Evolutionary conservation across 1,140 invertebrate species (phyloP), one percentile per base, ranked within the genome.

Genomic region (Xylocopa sonorina): DNA sequence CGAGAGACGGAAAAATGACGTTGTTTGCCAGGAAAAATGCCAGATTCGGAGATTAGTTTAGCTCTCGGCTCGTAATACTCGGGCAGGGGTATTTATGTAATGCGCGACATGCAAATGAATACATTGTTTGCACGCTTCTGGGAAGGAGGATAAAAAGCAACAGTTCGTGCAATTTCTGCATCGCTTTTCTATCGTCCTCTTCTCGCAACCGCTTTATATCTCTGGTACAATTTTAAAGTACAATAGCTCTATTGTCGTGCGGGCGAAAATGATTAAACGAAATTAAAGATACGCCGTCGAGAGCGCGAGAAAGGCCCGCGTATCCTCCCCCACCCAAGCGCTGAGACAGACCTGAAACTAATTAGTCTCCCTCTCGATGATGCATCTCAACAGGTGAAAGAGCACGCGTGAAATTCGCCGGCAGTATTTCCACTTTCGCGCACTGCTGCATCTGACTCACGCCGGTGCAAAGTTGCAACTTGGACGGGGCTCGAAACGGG

Each of bases 301-400:
- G n/a, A n/a, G n/a, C n/a, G n/a, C n/a, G n/a, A n/a, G n/a, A n/a
- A n/a, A n/a, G n/a, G n/a, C n/a, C n/a, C n/a, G n/a, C n/a, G n/a
- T n/a, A n/a, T n/a, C n/a, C n/a, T n/a, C n/a, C n/a, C n/a, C n/a
- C n/a, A n/a, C n/a, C n/a, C n/a, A n/a, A n/a, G n/a, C n/a, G n/a
- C n/a, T n/a, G n/a, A n/a, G n/a, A n/a, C n/a, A n/a, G n/a, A 14
- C 9, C 18, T 3, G 58, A 51, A 41, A 62, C 43, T 0, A 38
- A 71, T 57, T n/a, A 9, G 16, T 3, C n/a, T 32, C 14, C 27
- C 10, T 53, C 38, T 75, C 72, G 3, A 43, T 41, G 41, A 51
- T 41, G 58, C 34, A 43, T 69, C 53, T 9, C 74, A 77, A 77
- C 74, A 77, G 53, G 74, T 77, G 74, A 77, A 53, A 50, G 29